These are phyloP conservation scores for Callimorpha dominula DNA, from an alignment of 2,888 invertebrate species.

Conservation along the genomic window DNA sequence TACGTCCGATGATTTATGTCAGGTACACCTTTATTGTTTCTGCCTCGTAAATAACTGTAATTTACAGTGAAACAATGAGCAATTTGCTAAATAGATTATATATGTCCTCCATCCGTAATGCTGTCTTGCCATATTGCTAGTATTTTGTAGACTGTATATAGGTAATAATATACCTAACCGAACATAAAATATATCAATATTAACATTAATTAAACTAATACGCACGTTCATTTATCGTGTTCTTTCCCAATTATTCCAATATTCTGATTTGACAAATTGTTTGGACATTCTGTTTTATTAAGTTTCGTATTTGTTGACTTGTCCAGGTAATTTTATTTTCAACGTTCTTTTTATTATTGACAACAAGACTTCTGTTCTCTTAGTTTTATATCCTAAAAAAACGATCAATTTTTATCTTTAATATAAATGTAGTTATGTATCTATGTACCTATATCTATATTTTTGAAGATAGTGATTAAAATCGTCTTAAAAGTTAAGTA, in stretches of 20 bases:
- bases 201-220: conserved; percentile 53
- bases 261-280: conserved; percentile 32
- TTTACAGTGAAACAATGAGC: conserved; percentile 83
- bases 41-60: conserved; percentile 82
- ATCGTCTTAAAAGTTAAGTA: conserved; percentile 79
- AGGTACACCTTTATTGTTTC: conserved; percentile 82
- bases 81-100: conserved; percentile 84
- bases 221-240: conserved; percentile 37
- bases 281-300: conserved; percentile 53
- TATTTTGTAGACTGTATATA: conserved; percentile 74
- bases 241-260: conserved; percentile 36
- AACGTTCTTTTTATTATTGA: conserved; percentile 53
- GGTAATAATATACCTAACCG: conserved; percentile 71
- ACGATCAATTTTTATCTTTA: conserved; percentile 77
- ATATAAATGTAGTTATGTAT: conserved; percentile 81
- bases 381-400: conserved; percentile 67
- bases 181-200: conserved; percentile 50
- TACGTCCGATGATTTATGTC: conserved; percentile 81
- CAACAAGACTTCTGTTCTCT: conserved; percentile 76
- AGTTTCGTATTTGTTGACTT: conserved; percentile 61
- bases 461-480: conserved; percentile 82
- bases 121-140: conserved; percentile 86
- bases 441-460: conserved; percentile 85
- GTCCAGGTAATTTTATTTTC: conserved; percentile 52
- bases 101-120: conserved; percentile 84